Base-by-base conservation (phyloP, 2,888 invertebrate species). In the Lycocerus yunnanus region DNA sequence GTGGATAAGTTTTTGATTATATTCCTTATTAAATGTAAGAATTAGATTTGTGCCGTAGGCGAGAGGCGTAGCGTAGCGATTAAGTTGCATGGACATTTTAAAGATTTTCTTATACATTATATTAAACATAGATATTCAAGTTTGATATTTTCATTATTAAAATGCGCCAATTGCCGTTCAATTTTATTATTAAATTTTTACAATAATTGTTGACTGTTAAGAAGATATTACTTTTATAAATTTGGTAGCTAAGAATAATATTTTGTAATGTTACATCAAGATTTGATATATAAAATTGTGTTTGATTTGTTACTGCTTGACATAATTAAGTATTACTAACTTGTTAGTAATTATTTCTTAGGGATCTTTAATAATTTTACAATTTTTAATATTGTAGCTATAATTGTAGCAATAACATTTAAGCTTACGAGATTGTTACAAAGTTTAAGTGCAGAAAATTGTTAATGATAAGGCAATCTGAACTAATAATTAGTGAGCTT, bases 391-490 rank as follows among this genome's bases (percentile, higher is more conserved):
- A 66, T 71, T 58, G 70, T 74, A 70, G 65, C 73, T 68, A 76
- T 68, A 75, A 76, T 72, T 68, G 65, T 71, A 72, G 75, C 75
- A 79, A 73, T 76, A 72, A 76, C 27, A 66, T 66, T 63, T 68
- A 68, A 68, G 58, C 58, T 68, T 63, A 58, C 72, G 61, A 72
- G 24, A 27, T 68, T 72, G 68, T 72, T 72, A 71, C 60, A 60
- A 60, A 60, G 15, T 63, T 63, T 18, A 20, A 63, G 15, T 58
- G 63, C 21, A 71, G 27, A 71, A 71, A 67, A 67, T 71, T 71
- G 66, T 67, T 67, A 71, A 71, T 66, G 43, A 72, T 72, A 68
- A 67, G 21, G 60, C 68, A 63, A 67, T 68, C 63, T 63, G 16
- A 67, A 61, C 67, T 68, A 68, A 72, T 72, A 68, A 68, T 65